Evolutionary conservation across 2,888 invertebrate species (phyloP).

Genomic region (Eristalinus sepulchralis): DNA sequence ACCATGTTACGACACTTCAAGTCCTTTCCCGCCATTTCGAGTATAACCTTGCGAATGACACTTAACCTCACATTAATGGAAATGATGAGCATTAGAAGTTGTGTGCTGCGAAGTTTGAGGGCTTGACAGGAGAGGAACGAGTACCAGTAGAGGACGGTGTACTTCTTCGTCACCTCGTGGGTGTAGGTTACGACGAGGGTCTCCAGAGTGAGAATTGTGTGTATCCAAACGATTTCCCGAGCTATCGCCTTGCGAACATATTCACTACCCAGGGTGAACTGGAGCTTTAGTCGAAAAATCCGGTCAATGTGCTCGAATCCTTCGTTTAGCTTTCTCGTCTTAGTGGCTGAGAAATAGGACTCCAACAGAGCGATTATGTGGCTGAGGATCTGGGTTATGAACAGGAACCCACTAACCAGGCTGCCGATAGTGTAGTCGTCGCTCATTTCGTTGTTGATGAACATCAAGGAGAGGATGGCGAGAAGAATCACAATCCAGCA

Average conservation of each 20-base stretch:
- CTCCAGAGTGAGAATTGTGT: slow-evolving; percentile 53
- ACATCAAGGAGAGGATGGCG: slow-evolving; percentile 32
- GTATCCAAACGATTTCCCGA: slow-evolving; percentile 51
- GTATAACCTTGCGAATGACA: slow-evolving; percentile 19
- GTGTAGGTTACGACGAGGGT: slow-evolving; percentile 72
- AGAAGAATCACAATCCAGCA: slow-evolving; percentile 63
- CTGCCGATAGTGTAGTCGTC: slow-evolving; percentile 64
- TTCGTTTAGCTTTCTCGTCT: slow-evolving; percentile 58
- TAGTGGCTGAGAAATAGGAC: slow-evolving; percentile 63
- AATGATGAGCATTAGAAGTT: slow-evolving; percentile 72
- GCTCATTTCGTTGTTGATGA: slow-evolving; percentile 28
- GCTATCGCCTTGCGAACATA: slow-evolving; percentile 9
- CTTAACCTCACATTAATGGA: slow-evolving; percentile 48
- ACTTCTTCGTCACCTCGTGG: slow-evolving; percentile 36
- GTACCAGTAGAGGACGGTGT: slow-evolving; percentile 71
- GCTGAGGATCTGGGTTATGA: slow-evolving; percentile 72
- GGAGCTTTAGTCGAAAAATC: slow-evolving; percentile 50
- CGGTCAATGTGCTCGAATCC: slow-evolving; percentile 67
- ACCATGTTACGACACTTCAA: background rate
- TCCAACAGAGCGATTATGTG: slow-evolving; percentile 73
- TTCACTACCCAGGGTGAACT: slow-evolving; percentile 10
- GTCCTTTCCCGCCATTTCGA: background rate
- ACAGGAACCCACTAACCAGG: slow-evolving; percentile 68
- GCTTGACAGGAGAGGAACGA: slow-evolving; percentile 73
- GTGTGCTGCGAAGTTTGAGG: slow-evolving; percentile 75